Percentiles rank a stretch among this genome's conserved stretches.
These are phyloP conservation scores for Takifugu flavidus DNA, from an alignment of 2,113 vertebrate genomes.

Conservation along the genomic window DNA sequence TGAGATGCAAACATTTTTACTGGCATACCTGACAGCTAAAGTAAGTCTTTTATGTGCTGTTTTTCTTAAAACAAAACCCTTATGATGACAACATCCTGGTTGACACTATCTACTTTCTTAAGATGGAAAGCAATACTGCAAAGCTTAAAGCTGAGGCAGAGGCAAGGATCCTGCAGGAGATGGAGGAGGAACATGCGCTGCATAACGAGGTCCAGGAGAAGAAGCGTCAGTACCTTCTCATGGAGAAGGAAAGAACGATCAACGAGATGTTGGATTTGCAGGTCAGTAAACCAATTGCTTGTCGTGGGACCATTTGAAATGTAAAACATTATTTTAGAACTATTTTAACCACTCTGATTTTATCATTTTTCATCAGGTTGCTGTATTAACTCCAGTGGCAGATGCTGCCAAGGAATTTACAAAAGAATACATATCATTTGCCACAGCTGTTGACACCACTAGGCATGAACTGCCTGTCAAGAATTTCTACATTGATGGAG, in stretches of 20 bases:
- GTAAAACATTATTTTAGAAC: neutral
- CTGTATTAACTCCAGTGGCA: conserved; percentile 70
- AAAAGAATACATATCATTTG: conserved; percentile 80
- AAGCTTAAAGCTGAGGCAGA: conserved; percentile 76
- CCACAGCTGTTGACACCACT: conserved; percentile 78
- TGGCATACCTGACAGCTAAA: conserved; percentile 73
- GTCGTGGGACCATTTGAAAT: neutral
- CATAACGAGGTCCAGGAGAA: conserved; percentile 58
- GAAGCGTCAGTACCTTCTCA: conserved; percentile 58
- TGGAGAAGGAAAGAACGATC: conserved; percentile 67
- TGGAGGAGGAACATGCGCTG: conserved; percentile 69
- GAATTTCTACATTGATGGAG: conserved; percentile 77
- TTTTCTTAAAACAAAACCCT: neutral
- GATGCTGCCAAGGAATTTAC: conserved; percentile 67
- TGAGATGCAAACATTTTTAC: conserved; percentile 66
- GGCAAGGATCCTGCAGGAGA: conserved; percentile 61
- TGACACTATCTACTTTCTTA: neutral
- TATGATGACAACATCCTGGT: neutral
- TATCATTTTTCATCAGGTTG: conserved; percentile 64
- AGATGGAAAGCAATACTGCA: conserved; percentile 75
- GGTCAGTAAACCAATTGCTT: conserved; percentile 49
- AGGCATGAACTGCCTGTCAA: conserved; percentile 82
- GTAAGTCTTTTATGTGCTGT: conserved; percentile 29
- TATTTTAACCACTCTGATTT: neutral
- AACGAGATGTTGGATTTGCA: conserved; percentile 74